These are phyloP conservation scores for Siderastrea radians DNA, from an alignment of 92 coral and sea anemone species.

Conservation along the genomic window DNA sequence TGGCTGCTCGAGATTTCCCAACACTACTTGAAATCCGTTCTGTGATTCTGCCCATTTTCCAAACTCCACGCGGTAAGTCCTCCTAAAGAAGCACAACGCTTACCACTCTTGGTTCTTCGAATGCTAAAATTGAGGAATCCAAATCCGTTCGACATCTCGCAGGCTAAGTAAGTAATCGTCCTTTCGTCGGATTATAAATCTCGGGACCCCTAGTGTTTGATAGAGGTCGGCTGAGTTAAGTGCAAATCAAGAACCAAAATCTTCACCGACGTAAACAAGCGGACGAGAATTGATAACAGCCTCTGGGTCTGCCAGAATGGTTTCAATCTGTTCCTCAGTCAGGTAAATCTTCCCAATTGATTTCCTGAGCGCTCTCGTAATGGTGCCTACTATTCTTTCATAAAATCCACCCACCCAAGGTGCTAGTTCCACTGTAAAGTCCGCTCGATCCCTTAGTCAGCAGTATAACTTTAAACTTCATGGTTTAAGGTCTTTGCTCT, in stretches of 20 bases:
- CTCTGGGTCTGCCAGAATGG: too few relatives aligned
- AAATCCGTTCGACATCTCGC: not conserved
- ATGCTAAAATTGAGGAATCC: not conserved
- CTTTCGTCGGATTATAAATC: conserved; percentile 11
- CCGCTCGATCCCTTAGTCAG: not conserved
- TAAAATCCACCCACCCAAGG: not conserved
- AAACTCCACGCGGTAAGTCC: not conserved
- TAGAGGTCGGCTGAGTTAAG: not conserved
- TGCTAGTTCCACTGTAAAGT: not conserved
- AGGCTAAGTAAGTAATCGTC: conserved; percentile 14
- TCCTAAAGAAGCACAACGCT: not conserved
- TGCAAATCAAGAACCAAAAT: too few relatives aligned
- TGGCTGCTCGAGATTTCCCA: not conserved
- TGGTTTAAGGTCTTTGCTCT: not conserved
- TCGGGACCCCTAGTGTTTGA: conserved; percentile 2
- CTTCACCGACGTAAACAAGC: too few relatives aligned
- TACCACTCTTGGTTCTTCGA: conserved; percentile 16
- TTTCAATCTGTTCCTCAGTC: too few relatives aligned
- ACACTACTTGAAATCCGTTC: not conserved
- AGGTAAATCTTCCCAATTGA: too few relatives aligned
- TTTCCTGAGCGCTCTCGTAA: too few relatives aligned
- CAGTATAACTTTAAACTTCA: not conserved
- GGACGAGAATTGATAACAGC: too few relatives aligned
- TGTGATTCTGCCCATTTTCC: not conserved
- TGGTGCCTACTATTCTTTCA: not conserved